Evolutionary conservation across 2,797 vertebrate species (phyloP).

Genomic region (Cyprinella venusta): DNA sequence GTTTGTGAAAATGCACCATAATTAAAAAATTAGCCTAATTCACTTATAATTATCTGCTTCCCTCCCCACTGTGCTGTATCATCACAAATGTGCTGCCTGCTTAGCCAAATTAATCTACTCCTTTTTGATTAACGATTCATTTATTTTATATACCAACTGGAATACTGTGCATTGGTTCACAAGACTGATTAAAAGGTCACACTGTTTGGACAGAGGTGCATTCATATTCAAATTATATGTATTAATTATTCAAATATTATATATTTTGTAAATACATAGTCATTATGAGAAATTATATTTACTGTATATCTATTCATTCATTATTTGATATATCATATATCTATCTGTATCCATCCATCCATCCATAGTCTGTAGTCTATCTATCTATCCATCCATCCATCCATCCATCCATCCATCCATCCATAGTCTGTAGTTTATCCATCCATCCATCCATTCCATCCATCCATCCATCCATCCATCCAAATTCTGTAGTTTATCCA

Average conservation of each 20-base stretch:
- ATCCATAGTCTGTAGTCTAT: too few relatives aligned
- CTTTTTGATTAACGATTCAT: slow-evolving; percentile 41
- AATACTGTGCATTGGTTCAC: slow-evolving; percentile 37
- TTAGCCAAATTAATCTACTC: slow-evolving; percentile 27
- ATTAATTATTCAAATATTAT: neutral
- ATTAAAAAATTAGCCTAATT: slow-evolving; percentile 42
- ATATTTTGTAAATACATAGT: neutral
- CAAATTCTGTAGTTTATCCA: too few relatives aligned
- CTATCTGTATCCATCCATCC: too few relatives aligned
- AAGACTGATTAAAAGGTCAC: slow-evolving; percentile 6
- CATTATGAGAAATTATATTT: neutral
- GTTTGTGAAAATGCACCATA: slow-evolving; percentile 28
- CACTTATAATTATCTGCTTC: slow-evolving; percentile 26
- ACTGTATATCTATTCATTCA: neutral
- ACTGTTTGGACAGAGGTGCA: neutral
- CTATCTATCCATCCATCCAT: neutral
- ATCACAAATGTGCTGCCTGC: slow-evolving; percentile 37
- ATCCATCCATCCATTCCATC: too few relatives aligned
- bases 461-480: neutral
- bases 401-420: neutral
- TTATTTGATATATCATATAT: neutral
- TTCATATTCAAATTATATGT: neutral
- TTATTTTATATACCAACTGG: slow-evolving; percentile 40
- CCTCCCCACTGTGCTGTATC: slow-evolving; percentile 15
- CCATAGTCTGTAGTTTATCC: too few relatives aligned